These are phyloP conservation scores for Lapara coniferarum DNA, from an alignment of 2,888 invertebrate species.

Conservation along the genomic window DNA sequence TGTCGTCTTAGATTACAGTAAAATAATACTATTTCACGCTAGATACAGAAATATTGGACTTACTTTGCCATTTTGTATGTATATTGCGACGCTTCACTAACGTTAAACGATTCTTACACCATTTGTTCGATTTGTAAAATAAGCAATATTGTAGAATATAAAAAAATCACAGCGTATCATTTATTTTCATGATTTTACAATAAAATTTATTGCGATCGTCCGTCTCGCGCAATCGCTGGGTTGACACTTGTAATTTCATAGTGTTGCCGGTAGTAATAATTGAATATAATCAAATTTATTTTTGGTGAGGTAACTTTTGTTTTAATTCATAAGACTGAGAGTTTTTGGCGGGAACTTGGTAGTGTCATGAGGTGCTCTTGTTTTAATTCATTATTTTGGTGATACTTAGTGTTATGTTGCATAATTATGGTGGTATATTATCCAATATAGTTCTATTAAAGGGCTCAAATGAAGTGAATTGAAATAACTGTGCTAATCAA, in stretches of 20 bases:
- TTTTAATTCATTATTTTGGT: no score
- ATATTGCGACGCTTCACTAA: slow-evolving; percentile 36
- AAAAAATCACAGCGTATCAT: slow-evolving; percentile 41
- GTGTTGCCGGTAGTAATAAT: slow-evolving; percentile 8
- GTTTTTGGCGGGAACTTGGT: no score
- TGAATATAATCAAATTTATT: neutral
- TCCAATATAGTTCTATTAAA: no score
- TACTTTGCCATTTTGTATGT: slow-evolving; percentile 73
- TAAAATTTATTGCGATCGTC: slow-evolving; percentile 36
- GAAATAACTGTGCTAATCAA: no score
- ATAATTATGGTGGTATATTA: no score
- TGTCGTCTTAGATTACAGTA: slow-evolving; percentile 44
- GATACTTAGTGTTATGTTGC: no score
- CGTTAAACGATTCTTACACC: slow-evolving; percentile 12
- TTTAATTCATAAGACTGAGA: neutral
- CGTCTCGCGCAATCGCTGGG: slow-evolving; percentile 29
- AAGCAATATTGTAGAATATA: slow-evolving; percentile 35
- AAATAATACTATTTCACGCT: slow-evolving; percentile 45
- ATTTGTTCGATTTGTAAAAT: neutral
- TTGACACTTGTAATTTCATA: slow-evolving; percentile 21
- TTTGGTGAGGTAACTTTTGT: slow-evolving; percentile 6
- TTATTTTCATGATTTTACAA: slow-evolving; percentile 46
- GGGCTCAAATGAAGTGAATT: no score
- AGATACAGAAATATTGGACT: slow-evolving; percentile 50
- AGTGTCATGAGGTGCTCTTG: no score